phyloP scores from a whole-genome alignment of 1,140 invertebrate genomes.

The Oncopodura yosiiana region DNA sequence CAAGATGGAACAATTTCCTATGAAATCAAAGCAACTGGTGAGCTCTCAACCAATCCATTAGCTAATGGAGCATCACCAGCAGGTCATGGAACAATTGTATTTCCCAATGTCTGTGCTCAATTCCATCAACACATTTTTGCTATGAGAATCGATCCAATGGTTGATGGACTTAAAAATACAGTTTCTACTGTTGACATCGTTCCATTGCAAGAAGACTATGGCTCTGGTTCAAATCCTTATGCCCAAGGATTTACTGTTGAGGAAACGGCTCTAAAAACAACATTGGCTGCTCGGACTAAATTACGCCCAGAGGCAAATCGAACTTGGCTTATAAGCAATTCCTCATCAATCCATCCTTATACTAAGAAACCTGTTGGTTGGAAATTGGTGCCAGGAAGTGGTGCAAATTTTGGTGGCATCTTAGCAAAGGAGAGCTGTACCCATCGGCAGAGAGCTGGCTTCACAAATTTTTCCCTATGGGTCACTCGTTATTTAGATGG shows the following conservation, averaged over 20 bases:
- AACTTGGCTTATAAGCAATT: constrained; percentile 30
- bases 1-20: constrained; percentile 31
- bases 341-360: constrained; percentile 14
- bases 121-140: constrained; percentile 34
- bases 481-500: constrained; percentile 21
- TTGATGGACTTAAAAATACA: constrained; percentile 29
- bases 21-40: constrained; percentile 33
- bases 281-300: not conserved
- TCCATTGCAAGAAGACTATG: constrained; percentile 15
- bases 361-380: constrained; percentile 26
- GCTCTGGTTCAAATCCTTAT: constrained; percentile 24
- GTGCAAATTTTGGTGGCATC: not conserved
- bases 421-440: constrained; percentile 19
- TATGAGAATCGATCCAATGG: constrained; percentile 28
- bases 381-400: constrained; percentile 27
- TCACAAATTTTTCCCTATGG: constrained; percentile 29
- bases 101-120: constrained; percentile 20
- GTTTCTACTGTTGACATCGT: constrained; percentile 23
- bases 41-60: constrained; percentile 28
- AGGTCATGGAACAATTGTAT: constrained; percentile 24
- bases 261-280: constrained; percentile 9
- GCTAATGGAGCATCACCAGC: constrained; percentile 8
- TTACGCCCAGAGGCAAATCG: not conserved
- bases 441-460: constrained; percentile 24
- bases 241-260: constrained; percentile 28